Base-by-base conservation (phyloP, 1,140 invertebrate genomes). In the Drosophila tsacasi region DNA sequence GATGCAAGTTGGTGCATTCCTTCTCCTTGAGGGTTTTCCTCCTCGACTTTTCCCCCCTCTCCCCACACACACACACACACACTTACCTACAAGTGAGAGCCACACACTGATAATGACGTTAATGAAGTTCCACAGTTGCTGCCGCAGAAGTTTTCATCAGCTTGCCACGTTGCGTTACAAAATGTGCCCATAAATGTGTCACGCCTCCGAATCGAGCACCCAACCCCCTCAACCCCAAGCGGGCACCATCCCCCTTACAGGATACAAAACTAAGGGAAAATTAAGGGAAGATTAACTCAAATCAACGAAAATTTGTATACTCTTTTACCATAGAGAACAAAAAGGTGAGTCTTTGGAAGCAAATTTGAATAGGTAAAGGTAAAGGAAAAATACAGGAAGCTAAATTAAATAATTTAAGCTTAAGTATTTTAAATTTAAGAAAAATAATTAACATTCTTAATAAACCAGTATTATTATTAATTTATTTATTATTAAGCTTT, bases 151-250 rank as follows among this genome's bases (percentile, higher is more conserved):
- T 85, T 67, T 67, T 84, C 83, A 76, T 86, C 76, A 69, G 68
- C 57, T 83, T 80, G 80, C 76, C 73, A 83, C 73, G 77, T 71
- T 80, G 81, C 71, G 58, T 79, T 83, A 67, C 76, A 79, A 74
- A 83, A 83, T 76, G 76, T 83, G 80, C 69, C 76, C 76, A 89
- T 87, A 89, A 87, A 87, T 89, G 84, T 83, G 84, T 83, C 84
- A 89, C 83, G 84, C 83, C 83, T 78, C 32, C 58, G 23, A 64
- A 55, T 44, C 21, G 23, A 25, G 32, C 32, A 27, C 40, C 30
- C 44, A 30, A 7, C 23, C 49, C 23, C 32, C 39, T 9, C n/a
- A n/a, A 7, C 21, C 52, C 21, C 21, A 37, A 4, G 19, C 4
- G 19, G 0, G 4, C 9, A 50, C 42, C 30, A 12, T 19, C 35